Evolutionary conservation across 2,113 vertebrate species (phyloP).

Genomic region (Numida meleagris): DNA sequence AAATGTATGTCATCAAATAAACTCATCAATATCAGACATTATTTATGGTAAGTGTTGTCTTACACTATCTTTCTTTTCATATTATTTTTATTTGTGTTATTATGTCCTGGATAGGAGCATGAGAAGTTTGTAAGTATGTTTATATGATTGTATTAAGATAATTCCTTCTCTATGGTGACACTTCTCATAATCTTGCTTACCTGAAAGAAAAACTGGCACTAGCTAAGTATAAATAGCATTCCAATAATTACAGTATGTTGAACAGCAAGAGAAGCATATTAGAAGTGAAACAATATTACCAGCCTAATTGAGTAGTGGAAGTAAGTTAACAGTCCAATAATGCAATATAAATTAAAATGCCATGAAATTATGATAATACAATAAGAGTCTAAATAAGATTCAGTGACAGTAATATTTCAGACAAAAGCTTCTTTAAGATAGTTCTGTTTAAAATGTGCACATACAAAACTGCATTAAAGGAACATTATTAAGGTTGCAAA

Average conservation of each 20-base stretch:
- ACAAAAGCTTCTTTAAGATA: constrained; percentile 52
- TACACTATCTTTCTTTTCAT: neutral
- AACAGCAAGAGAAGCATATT: constrained; percentile 51
- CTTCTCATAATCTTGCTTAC: constrained; percentile 24
- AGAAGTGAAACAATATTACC: constrained; percentile 63
- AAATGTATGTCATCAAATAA: neutral
- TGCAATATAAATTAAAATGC: constrained; percentile 72
- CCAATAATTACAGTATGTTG: constrained; percentile 61
- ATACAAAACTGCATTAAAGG: constrained; percentile 12
- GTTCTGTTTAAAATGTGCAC: constrained; percentile 28
- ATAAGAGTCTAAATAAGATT: constrained; percentile 66
- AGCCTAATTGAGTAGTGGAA: constrained; percentile 68
- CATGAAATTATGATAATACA: constrained; percentile 69
- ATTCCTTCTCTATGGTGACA: neutral
- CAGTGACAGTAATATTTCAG: constrained; percentile 46
- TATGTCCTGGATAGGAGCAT: neutral
- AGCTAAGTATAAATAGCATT: constrained; percentile 56
- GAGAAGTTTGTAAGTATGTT: neutral
- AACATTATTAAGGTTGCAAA: constrained; percentile 52
- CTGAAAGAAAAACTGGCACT: neutral
- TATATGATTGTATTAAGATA: neutral
- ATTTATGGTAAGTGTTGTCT: neutral
- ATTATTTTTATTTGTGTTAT: neutral
- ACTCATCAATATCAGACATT: neutral
- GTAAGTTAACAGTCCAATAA: constrained; percentile 68